Conservation (phyloP, 1,140 invertebrate species). For the Geopemphigus sp. region DNA sequence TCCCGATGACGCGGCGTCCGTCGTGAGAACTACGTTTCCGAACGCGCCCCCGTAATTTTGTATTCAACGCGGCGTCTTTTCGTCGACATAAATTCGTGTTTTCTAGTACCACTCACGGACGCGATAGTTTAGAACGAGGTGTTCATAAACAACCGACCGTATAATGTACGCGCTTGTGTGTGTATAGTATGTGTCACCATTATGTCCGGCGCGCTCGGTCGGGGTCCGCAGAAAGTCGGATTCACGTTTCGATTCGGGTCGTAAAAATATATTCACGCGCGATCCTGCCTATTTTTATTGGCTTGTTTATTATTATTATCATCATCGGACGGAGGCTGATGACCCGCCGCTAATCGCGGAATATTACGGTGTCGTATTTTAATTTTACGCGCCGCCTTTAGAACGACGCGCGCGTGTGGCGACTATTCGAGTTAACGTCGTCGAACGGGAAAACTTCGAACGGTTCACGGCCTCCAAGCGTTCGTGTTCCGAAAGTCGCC, state of each 20-base stretch:
- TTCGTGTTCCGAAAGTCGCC: no score
- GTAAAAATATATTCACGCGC: conserved; percentile 26
- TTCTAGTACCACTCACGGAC: neutral
- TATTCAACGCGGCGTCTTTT: no score
- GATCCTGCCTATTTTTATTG: conserved; percentile 31
- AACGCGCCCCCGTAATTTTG: no score
- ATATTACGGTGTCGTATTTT: neutral
- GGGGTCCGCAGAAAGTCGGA: neutral
- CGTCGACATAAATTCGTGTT: neutral
- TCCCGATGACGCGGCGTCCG: no score
- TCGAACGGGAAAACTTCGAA: no score
- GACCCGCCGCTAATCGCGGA: conserved; percentile 17
- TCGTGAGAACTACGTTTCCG: no score
- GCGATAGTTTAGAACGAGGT: neutral
- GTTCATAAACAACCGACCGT: neutral
- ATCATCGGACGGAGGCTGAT: neutral
- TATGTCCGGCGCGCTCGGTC: no score
- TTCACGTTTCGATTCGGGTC: conserved; percentile 7
- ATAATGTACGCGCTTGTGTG: no score
- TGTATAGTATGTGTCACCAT: no score
- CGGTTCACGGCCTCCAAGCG: no score
- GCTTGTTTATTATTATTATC: conserved; percentile 33
- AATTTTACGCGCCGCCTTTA: neutral
- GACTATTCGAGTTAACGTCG: no score
- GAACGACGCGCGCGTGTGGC: neutral